Evolutionary conservation across 1,140 invertebrate genomes (phyloP), one percentile per base, ranked within the genome.

Genomic region (Idris sp.): DNA sequence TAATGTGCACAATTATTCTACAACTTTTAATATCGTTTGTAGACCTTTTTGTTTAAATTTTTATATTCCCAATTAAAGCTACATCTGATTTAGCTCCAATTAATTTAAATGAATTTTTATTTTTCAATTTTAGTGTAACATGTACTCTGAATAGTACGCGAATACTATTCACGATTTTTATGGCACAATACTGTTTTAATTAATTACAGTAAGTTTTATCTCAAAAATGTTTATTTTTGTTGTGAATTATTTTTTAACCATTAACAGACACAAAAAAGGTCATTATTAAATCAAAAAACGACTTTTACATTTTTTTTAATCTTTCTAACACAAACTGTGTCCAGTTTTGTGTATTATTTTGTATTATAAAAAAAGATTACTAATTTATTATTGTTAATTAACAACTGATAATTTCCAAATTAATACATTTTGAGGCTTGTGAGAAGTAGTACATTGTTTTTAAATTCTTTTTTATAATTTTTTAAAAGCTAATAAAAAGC

Each of bases 131-230:
- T n/a, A 11, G 16, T 38, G 49, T 62, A 41, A 31, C 43, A n/a
- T n/a, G n/a, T n/a, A n/a, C n/a, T 41, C 44, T 41, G 56, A 43
- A 25, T 43, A 58, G 44, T 58, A 44, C 40, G 40, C 53, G 26
- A 18, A 53, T 35, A 64, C n/a, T 13, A 18, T 31, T 28, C n/a
- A 36, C 30, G 18, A 14, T 14, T 51, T 40, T 62, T 35, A 43
- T 64, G 59, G 46, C 46, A 53, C 59, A 64, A 53, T 51, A 53
- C 59, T 64, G 59, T 64, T 64, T 2, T 7, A 33, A 51, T 41
- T 49, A 18, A 7, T 25, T 35, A 44, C 1, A n/a, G n/a, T n/a
- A n/a, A n/a, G n/a, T n/a, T n/a, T n/a, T n/a, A n/a, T n/a, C n/a
- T n/a, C n/a, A n/a, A n/a, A n/a, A n/a, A n/a, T n/a, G n/a, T n/a